Evolutionary conservation across 2,113 vertebrate genomes (phyloP), one percentile per base, ranked within the genome.

Genomic region (Phaethon lepturus): DNA sequence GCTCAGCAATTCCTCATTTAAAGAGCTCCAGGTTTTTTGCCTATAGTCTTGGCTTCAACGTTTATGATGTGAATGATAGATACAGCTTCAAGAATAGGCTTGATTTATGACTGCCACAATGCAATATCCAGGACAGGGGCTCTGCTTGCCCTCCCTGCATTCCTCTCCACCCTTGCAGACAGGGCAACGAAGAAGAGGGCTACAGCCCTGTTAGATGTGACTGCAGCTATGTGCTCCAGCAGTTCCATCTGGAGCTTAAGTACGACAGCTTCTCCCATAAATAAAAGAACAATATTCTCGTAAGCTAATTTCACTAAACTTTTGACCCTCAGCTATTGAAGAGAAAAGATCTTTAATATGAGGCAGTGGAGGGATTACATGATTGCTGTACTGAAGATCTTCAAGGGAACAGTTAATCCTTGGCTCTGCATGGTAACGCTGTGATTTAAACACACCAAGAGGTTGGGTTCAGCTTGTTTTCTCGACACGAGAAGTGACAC

Each of bases 391-490:
- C 31, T 18, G 52, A 67, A 78, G 75, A 45, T 62, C n/a, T 90
- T 35, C 59, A 77, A 83, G 42, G 62, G 71, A 72, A 59, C 53
- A 86, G 47, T 56, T 80, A 87, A 67, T 96, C 28, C 80, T 52
- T 38, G 24, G 10, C 24, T 69, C 22, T 55, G 49, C 31, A 8
- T 50, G 63, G 63, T 42, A 83, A 53, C 1, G 1, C 8, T 77
- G 55, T 74, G 88, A 66, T 86, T 93, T 78, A 67, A 87, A 33
- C 59, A 69, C 42, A 45, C 12, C 4, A 0, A 80, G 83, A 59
- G 31, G 9, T 31, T 87, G 68, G 10, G 29, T 24, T 89, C 73
- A 75, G 28, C 50, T 92, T 9, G 1, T 80, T 71, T 95, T 35
- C 76, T 84, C 0, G 0, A n/a, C n/a, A 7, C 18, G 28, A 80